phyloP scores from a whole-genome alignment of 2,113 vertebrate species.

The Pipa parva region DNA sequence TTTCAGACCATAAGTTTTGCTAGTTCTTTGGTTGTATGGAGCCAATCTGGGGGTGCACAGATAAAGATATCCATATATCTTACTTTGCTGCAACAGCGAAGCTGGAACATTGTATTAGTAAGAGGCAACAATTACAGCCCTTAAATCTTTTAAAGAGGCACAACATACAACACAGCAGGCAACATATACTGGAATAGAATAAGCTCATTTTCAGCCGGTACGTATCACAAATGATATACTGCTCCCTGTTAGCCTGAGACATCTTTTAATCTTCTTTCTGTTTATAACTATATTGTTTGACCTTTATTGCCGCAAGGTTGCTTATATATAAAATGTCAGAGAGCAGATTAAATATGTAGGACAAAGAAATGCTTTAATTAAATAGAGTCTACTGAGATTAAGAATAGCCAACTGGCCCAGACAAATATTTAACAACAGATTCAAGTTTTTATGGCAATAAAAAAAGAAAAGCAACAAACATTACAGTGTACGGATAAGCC shows the following conservation, averaged over 20 bases:
- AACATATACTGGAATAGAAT: neutral
- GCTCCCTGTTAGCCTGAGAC: constrained; percentile 66
- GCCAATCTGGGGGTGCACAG: too few species aligned
- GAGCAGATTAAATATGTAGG: constrained; percentile 75
- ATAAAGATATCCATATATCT: too few species aligned
- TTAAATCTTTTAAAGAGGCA: too few species aligned
- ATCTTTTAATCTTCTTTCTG: constrained; percentile 80
- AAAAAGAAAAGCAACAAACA: constrained; percentile 54
- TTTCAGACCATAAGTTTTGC: too few species aligned
- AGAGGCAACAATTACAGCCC: too few species aligned
- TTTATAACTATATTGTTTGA: constrained; percentile 79
- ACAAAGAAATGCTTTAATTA: constrained; percentile 81
- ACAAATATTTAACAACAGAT: constrained; percentile 82
- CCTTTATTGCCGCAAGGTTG: constrained; percentile 74
- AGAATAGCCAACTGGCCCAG: constrained; percentile 76
- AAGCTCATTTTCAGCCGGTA: constrained; percentile 17
- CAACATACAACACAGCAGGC: too few species aligned
- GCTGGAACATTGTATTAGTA: too few species aligned
- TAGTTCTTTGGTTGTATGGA: too few species aligned
- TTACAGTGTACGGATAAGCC: constrained; percentile 11
- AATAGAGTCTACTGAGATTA: constrained; percentile 73
- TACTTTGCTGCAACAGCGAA: too few species aligned
- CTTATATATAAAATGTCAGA: constrained; percentile 81
- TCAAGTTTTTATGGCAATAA: constrained; percentile 73
- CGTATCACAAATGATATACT: constrained; percentile 10